phyloP scores from a whole-genome alignment of 2,888 invertebrate genomes.

The Xylota segnis region DNA sequence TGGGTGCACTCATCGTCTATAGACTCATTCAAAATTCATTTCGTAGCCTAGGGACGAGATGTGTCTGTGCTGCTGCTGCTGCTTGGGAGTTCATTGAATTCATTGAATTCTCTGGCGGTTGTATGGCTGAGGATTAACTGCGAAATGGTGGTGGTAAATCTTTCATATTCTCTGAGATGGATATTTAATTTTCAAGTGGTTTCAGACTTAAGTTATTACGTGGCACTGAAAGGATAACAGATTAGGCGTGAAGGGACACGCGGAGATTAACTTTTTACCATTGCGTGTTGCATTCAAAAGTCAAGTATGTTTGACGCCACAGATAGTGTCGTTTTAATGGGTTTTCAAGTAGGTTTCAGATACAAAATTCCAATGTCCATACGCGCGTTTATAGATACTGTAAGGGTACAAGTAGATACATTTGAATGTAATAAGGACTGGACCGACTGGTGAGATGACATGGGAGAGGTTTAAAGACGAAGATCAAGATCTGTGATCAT shows the following conservation, averaged over 20 bases:
- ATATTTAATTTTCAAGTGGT: constrained; percentile 24
- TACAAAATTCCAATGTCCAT: too few relatives aligned
- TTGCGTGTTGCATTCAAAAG: background rate
- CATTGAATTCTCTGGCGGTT: constrained; percentile 7
- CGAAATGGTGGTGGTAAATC: background rate
- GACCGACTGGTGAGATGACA: too few relatives aligned
- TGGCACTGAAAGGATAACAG: background rate
- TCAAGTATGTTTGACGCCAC: constrained; percentile 11
- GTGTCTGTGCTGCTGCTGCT: background rate
- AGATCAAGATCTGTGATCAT: too few relatives aligned
- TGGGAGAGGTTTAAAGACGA: too few relatives aligned
- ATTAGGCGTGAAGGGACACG: background rate
- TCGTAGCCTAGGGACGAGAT: constrained; percentile 19
- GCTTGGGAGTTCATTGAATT: constrained; percentile 45
- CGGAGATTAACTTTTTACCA: background rate
- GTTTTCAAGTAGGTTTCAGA: constrained; percentile 4
- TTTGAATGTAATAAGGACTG: too few relatives aligned
- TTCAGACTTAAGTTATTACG: background rate
- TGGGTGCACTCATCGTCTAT: constrained; percentile 8
- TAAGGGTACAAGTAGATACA: too few relatives aligned
- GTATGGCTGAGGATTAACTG: background rate
- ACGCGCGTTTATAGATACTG: too few relatives aligned
- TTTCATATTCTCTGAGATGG: constrained; percentile 3
- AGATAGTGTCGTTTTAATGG: background rate
- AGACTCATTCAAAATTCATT: constrained; percentile 29